phyloP scores from a whole-genome alignment of 1,140 invertebrate genomes.

The Sarcophaga bullata region DNA sequence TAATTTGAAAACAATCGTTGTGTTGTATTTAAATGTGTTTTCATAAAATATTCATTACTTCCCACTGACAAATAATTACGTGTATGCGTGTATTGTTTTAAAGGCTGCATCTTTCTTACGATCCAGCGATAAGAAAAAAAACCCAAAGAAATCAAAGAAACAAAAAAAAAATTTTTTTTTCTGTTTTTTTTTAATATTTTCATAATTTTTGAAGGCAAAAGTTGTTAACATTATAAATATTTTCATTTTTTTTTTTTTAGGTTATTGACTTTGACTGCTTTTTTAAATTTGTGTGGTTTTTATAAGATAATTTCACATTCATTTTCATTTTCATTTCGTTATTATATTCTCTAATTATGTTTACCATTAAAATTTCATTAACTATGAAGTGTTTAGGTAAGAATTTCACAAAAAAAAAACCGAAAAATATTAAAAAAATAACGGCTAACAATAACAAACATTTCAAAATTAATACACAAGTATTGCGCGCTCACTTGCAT shows the following conservation, averaged over 20 bases:
- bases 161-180: conserved; percentile 1
- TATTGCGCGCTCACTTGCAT: not conserved
- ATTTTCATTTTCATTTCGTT: not conserved
- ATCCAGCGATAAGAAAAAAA: not conserved
- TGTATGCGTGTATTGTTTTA: not conserved
- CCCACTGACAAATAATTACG: conserved; percentile 9
- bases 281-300: not conserved
- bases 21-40: not conserved
- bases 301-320: not conserved
- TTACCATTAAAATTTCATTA: conserved; percentile 16
- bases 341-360: not conserved
- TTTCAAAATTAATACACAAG: not conserved
- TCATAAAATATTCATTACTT: conserved; percentile 36
- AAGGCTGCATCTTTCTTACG: conserved; percentile 30
- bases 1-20: not conserved
- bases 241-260: not conserved
- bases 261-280: not conserved
- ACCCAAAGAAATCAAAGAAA: not conserved
- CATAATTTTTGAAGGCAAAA: conserved; percentile 10
- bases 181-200: not conserved
- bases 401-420: not conserved
- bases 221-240: conserved; percentile 5
- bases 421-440: too few relatives aligned
- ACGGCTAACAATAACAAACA: too few relatives aligned
- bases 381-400: not conserved